Base-by-base conservation (phyloP, 2,797 vertebrate species). In the Dipus sagitta region DNA sequence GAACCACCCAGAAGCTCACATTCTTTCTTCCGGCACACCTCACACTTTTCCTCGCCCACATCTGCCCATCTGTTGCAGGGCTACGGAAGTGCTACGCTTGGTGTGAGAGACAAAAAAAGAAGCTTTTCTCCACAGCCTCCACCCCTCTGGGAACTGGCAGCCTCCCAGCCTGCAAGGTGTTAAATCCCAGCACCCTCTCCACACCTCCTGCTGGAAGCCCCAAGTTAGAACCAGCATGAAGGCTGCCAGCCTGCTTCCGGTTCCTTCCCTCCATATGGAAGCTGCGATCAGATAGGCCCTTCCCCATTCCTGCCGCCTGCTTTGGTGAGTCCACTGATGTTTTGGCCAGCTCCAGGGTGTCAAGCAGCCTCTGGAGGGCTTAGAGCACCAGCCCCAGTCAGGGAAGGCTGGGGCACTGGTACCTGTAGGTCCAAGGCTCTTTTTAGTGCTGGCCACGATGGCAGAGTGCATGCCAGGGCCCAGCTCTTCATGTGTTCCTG, bases 401-500 rank as follows among this genome's bases (percentile, higher is more conserved):
- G 62, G 96, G 96, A 97, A 96, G 32, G 71, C 82, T 58, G 70
- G 18, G 93, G 92, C 93, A 93, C 96, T 96, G 94, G 96, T 92
- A 95, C 90, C 94, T 94, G 65, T 64, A 92, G 94, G 90, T 90
- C 67, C 89, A 80, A 92, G 94, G 90, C 86, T 89, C 94, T 97
- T 97, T 97, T 97, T 97, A 67, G 89, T 97, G 97, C 96, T 68
- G 94, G 88, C 0, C 0, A 88, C 85, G 94, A 96, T 47, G 86
- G 92, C 77, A 92, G 90, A 95, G 85, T 94, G 92, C 92, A 94
- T 0, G 5, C 42, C 10, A 4, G 17, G 21, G 17, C 83, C 10
- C 11, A 0, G 20, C 47, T 71, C 76, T 47, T 95, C 92, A 91
- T 82, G 42, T 96, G 11, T 47, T 67, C 90, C 97, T 97, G 97